A percentile compares a stretch with the other conserved stretches of the same genome.
Evolutionary conservation across 2,113 vertebrate species (phyloP).

Genomic region (Bubo blakistoni): DNA sequence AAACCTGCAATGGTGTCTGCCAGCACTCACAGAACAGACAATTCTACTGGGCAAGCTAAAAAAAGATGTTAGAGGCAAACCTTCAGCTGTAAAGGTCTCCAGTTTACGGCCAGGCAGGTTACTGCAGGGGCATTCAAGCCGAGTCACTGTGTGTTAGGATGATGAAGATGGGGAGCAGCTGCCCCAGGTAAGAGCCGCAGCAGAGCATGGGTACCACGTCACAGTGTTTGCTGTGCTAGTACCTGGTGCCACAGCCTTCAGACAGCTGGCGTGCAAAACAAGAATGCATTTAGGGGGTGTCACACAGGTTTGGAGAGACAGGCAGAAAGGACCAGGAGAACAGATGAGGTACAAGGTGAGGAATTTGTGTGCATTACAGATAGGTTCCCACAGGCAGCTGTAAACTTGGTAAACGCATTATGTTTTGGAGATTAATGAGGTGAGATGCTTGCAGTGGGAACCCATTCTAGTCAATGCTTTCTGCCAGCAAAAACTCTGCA

Average conservation of each 20-base stretch:
- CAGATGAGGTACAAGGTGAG: not conserved
- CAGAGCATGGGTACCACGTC: not conserved
- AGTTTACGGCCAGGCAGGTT: not conserved
- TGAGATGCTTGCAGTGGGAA: not conserved
- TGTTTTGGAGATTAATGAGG: not conserved
- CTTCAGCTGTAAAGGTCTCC: conserved; percentile 12
- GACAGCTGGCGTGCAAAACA: not conserved
- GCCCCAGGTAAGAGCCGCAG: not conserved
- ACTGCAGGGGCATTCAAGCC: not conserved
- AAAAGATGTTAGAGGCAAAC: not conserved
- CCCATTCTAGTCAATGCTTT: not conserved
- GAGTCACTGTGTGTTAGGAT: not conserved
- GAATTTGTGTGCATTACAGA: not conserved
- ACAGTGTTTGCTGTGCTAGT: accelerated
- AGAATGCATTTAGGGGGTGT: accelerated
- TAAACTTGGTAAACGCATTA: not conserved
- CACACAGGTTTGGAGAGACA: not conserved
- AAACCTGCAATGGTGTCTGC: not conserved
- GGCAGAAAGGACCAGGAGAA: not conserved
- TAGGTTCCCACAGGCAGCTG: not conserved
- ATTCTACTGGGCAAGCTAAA: not conserved
- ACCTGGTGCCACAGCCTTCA: not conserved
- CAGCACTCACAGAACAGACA: not conserved
- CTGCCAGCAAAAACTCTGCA: not conserved
- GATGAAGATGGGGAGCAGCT: not conserved